Percentiles rank a stretch among this genome's conserved stretches.
These are phyloP conservation scores for Goniozus legneri DNA, from an alignment of 1,140 invertebrate species.

Conservation along the genomic window DNA sequence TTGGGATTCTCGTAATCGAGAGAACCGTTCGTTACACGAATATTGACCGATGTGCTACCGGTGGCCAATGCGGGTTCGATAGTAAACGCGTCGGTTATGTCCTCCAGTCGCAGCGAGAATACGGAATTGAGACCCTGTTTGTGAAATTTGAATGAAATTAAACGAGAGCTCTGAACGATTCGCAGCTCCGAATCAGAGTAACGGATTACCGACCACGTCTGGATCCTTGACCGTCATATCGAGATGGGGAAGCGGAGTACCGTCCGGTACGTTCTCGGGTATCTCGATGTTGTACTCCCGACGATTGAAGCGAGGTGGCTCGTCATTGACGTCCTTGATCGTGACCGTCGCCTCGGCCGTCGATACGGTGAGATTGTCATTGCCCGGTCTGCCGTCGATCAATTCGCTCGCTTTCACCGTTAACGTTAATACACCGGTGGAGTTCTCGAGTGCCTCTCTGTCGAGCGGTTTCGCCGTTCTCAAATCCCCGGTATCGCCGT, in stretches of 20 bases:
- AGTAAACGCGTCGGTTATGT: conserved; percentile 77
- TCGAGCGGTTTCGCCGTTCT: conserved; percentile 80
- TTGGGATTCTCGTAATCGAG: conserved; percentile 90
- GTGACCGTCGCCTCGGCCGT: conserved; percentile 74
- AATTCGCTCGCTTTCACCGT: conserved; percentile 74
- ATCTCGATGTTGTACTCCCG: conserved; percentile 78
- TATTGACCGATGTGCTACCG: conserved; percentile 76
- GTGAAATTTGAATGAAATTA: background rate
- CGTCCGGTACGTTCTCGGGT: conserved; percentile 76
- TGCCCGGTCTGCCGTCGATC: conserved; percentile 66
- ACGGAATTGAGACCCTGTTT: conserved; percentile 74
- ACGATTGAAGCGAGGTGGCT: conserved; percentile 78
- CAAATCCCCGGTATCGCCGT: conserved; percentile 74
- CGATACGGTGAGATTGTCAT: conserved; percentile 65
- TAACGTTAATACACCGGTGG: conserved; percentile 74
- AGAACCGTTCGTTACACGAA: conserved; percentile 74
- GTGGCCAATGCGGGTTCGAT: conserved; percentile 76
- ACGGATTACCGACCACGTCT: conserved; percentile 67
- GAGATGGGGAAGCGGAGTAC: conserved; percentile 75
- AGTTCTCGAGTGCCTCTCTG: conserved; percentile 74
- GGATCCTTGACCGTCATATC: conserved; percentile 85
- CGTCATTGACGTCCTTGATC: conserved; percentile 91
- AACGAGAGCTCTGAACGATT: background rate
- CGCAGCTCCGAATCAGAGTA: background rate
- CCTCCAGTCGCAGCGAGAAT: conserved; percentile 73